phyloP scores from a whole-genome alignment of 2,113 vertebrate species.

The Nanorana parkeri region DNA sequence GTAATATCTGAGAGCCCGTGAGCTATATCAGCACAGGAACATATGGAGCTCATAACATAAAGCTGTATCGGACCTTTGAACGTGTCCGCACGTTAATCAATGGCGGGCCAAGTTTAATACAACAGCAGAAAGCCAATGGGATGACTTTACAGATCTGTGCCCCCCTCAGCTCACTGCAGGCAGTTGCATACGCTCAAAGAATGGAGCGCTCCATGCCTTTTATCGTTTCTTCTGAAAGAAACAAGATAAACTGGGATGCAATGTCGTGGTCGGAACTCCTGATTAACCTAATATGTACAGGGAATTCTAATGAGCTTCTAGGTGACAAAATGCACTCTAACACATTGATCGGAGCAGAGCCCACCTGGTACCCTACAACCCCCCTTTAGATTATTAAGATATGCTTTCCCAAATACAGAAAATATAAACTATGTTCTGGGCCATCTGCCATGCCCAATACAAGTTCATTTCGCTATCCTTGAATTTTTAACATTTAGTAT shows the following conservation, averaged over 20 bases:
- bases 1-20: too few relatives aligned
- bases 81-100: background rate
- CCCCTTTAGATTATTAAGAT: too few relatives aligned
- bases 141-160: background rate
- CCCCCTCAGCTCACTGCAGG: constrained; percentile 42
- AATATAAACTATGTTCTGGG: too few relatives aligned
- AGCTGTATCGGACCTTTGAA: background rate
- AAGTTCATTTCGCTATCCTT: too few relatives aligned
- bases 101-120: background rate
- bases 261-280: constrained; percentile 11
- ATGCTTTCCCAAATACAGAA: too few relatives aligned
- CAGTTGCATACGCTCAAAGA: constrained; percentile 29
- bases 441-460: too few relatives aligned
- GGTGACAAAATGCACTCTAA: background rate
- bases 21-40: too few relatives aligned
- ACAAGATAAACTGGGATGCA: constrained; percentile 37
- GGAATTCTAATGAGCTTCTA: constrained; percentile 26
- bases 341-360: too few relatives aligned
- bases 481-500: too few relatives aligned
- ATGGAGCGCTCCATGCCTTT: constrained; percentile 1
- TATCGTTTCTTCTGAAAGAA: constrained; percentile 33
- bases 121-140: constrained; percentile 19
- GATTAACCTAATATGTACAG: constrained; percentile 38
- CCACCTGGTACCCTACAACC: too few relatives aligned
- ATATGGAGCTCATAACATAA: too few relatives aligned